Evolutionary conservation across 1,140 invertebrate species (phyloP).

Genomic region (Apis dorsata): DNA sequence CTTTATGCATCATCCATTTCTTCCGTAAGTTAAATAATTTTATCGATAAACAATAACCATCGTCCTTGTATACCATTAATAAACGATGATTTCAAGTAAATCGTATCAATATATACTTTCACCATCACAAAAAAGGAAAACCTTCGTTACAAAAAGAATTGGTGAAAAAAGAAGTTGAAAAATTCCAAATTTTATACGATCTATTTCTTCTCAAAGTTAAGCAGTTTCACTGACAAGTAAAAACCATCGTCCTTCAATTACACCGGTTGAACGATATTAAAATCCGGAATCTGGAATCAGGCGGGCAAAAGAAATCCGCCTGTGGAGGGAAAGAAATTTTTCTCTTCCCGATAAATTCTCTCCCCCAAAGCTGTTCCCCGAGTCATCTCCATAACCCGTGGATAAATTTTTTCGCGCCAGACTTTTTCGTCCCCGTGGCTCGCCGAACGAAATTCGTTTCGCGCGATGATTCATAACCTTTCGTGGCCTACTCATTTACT

Average conservation of each 20-base stretch:
- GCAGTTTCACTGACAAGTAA: background rate
- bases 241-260: background rate
- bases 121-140: no score
- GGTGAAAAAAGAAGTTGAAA: background rate
- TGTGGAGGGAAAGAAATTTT: slow-evolving; percentile 1
- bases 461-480: slow-evolving; percentile 52
- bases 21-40: no score
- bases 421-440: background rate
- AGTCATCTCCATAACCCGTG: slow-evolving; percentile 19
- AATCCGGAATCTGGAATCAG: background rate
- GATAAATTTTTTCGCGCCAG: slow-evolving; percentile 27
- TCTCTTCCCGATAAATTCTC: slow-evolving; percentile 19
- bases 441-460: slow-evolving; percentile 49
- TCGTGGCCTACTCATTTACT: slow-evolving; percentile 45
- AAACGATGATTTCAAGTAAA: no score
- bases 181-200: background rate
- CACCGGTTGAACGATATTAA: background rate
- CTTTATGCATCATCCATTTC: no score
- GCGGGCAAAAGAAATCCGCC: background rate
- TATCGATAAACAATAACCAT: no score
- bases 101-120: no score
- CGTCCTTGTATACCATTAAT: no score
- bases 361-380: background rate
- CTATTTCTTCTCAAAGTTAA: background rate
- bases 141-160: background rate